Percentiles rank a stretch among this genome's conserved stretches.
These are phyloP conservation scores for Oeneis ivallda DNA, from an alignment of 2,888 invertebrate genomes.

Conservation along the genomic window DNA sequence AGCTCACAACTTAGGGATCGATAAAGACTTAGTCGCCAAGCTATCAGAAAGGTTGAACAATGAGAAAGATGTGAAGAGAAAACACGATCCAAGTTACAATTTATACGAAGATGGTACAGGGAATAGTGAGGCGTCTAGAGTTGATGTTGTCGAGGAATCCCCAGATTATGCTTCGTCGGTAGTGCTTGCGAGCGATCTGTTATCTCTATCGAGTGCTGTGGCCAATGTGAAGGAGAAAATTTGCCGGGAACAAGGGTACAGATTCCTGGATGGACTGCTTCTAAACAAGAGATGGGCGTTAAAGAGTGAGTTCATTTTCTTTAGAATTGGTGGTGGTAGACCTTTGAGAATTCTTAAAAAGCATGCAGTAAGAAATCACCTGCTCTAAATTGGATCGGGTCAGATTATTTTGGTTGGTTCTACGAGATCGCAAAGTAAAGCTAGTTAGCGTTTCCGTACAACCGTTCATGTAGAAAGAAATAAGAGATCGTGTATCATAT, in stretches of 20 bases:
- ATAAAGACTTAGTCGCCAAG: conserved; percentile 57
- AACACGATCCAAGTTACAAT: conserved; percentile 44
- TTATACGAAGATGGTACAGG: conserved; percentile 47
- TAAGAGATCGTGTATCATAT: neutral
- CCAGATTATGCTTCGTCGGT: conserved; percentile 77
- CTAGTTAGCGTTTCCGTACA: neutral
- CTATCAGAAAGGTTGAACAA: conserved; percentile 54
- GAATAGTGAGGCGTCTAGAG: conserved; percentile 47
- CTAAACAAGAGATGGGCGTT: conserved; percentile 81
- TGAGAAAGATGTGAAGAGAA: conserved; percentile 34
- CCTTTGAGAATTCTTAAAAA: neutral
- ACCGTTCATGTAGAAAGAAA: neutral
- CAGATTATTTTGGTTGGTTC: neutral
- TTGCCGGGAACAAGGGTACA: conserved; percentile 76
- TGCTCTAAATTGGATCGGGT: neutral
- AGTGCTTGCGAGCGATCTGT: conserved; percentile 73
- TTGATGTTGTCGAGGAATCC: conserved; percentile 65
- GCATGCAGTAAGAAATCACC: neutral
- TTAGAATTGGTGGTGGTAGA: neutral
- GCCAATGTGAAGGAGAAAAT: conserved; percentile 68
- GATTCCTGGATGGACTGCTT: conserved; percentile 73
- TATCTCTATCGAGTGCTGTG: conserved; percentile 74
- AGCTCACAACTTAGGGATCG: conserved; percentile 54
- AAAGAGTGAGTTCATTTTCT: conserved; percentile 70
- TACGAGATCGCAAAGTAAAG: neutral